A percentile compares a stretch with the other conserved stretches of the same genome.
phyloP scores from a whole-genome alignment of 2,888 invertebrate genomes.

The Polia nebulosa region DNA sequence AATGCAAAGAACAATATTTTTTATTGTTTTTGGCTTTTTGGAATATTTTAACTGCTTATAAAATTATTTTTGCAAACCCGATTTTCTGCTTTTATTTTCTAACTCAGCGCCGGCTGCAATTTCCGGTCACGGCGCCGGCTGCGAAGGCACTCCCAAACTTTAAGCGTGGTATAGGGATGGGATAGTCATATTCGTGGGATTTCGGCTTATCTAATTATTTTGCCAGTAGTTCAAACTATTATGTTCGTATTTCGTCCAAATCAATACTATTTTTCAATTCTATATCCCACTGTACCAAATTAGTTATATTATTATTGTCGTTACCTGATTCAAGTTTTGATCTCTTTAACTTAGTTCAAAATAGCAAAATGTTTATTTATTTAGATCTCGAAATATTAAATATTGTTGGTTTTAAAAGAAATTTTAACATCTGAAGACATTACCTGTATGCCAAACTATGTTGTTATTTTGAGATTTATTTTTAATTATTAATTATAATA shows the following conservation, averaged over 20 bases:
- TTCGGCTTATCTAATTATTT: slow-evolving; percentile 69
- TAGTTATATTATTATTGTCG: slow-evolving; percentile 72
- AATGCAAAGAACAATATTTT: too few species aligned
- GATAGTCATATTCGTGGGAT: slow-evolving; percentile 82
- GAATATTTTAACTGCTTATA: too few species aligned
- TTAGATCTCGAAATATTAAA: slow-evolving; percentile 76
- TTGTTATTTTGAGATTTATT: slow-evolving; percentile 87
- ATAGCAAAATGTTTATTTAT: slow-evolving; percentile 81
- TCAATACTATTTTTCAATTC: slow-evolving; percentile 48
- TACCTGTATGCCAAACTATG: slow-evolving; percentile 84
- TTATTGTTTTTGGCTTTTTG: too few species aligned
- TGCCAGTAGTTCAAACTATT: slow-evolving; percentile 62
- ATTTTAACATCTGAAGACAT: slow-evolving; percentile 73
- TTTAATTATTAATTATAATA: slow-evolving; percentile 67
- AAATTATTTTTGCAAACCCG: too few species aligned
- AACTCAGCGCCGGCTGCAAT: too few species aligned
- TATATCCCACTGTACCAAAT: slow-evolving; percentile 68
- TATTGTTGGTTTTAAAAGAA: slow-evolving; percentile 76
- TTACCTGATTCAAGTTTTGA: slow-evolving; percentile 90
- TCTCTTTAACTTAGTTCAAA: slow-evolving; percentile 87
- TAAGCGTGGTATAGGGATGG: slow-evolving; percentile 66
- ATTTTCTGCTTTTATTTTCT: too few species aligned
- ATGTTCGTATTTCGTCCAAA: slow-evolving; percentile 61
- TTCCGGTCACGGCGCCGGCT: too few species aligned
- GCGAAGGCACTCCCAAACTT: too few species aligned